These are phyloP conservation scores for Epinotia ramella DNA, from an alignment of 2,888 invertebrate genomes.

Conservation along the genomic window DNA sequence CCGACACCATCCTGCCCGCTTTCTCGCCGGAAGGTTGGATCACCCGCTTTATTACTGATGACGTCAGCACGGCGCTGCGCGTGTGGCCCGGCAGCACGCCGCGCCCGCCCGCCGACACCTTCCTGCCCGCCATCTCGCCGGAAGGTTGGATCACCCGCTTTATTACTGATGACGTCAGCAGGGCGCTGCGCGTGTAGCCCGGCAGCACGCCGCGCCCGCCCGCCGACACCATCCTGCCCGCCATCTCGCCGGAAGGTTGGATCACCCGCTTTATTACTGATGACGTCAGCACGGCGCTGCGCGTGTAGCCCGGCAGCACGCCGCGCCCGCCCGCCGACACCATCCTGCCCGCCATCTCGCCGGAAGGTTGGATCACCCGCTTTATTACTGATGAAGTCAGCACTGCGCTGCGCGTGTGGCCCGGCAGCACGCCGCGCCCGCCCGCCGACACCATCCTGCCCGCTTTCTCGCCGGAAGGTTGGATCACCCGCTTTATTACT, in stretches of 20 bases:
- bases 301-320: conserved; percentile 89
- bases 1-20: conserved; percentile 90
- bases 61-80: conserved; percentile 83
- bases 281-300: conserved; percentile 81
- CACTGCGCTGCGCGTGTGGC: conserved; percentile 89
- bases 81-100: conserved; percentile 89
- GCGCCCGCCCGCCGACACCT: conserved; percentile 90
- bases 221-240: conserved; percentile 90
- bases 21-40: conserved; percentile 88
- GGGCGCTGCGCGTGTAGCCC: conserved; percentile 90
- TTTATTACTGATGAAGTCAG: not conserved
- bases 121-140: conserved; percentile 88
- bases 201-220: conserved; percentile 88
- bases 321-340: conserved; percentile 90
- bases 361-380: conserved; percentile 89
- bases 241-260: conserved; percentile 89
- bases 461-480: conserved; percentile 89
- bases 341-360: conserved; percentile 89
- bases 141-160: conserved; percentile 88
- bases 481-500: conserved; percentile 75
- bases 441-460: conserved; percentile 92
- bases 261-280: conserved; percentile 74
- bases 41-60: conserved; percentile 74
- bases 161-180: too few relatives aligned
- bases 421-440: conserved; percentile 87